Conservation (phyloP, 2,113 vertebrate species). For the Etheostoma spectabile region DNA sequence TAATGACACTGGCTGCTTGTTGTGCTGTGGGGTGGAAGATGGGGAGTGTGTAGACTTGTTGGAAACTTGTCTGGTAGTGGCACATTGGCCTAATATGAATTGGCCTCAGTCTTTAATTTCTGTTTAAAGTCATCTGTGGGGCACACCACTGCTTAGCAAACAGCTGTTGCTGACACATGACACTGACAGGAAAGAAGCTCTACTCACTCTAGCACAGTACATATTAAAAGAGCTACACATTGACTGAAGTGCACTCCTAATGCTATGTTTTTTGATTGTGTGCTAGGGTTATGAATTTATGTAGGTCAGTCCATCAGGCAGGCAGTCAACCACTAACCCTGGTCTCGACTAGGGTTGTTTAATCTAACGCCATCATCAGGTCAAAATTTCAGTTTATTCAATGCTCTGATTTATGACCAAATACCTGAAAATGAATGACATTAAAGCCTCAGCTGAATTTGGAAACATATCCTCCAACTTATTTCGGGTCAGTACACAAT, state of each 20-base stretch:
- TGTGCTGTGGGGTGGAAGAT: conserved; percentile 3
- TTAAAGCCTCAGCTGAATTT: no score
- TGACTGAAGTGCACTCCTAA: not conserved
- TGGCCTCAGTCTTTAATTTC: conserved; percentile 1
- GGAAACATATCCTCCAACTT: no score
- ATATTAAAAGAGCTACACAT: no score
- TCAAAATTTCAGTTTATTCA: not conserved
- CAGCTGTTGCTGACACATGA: not conserved
- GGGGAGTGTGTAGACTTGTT: conserved; percentile 2
- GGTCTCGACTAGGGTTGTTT: not conserved
- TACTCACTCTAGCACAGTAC: not conserved
- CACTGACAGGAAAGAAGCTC: not conserved
- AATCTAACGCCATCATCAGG: not conserved
- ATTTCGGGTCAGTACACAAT: no score
- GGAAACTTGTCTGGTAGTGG: conserved; percentile 1
- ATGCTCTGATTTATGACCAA: not conserved
- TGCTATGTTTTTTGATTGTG: not conserved
- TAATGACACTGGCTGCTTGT: conserved; percentile 32
- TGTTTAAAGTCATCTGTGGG: not conserved
- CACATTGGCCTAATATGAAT: conserved; percentile 16
- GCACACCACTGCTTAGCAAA: not conserved
- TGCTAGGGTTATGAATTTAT: not conserved
- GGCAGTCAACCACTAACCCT: not conserved
- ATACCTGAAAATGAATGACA: no score
- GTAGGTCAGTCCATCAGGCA: not conserved